A percentile compares a stretch with the other conserved stretches of the same genome.
Evolutionary conservation across 2,888 invertebrate genomes (phyloP).

Genomic region (Apeira syringaria): DNA sequence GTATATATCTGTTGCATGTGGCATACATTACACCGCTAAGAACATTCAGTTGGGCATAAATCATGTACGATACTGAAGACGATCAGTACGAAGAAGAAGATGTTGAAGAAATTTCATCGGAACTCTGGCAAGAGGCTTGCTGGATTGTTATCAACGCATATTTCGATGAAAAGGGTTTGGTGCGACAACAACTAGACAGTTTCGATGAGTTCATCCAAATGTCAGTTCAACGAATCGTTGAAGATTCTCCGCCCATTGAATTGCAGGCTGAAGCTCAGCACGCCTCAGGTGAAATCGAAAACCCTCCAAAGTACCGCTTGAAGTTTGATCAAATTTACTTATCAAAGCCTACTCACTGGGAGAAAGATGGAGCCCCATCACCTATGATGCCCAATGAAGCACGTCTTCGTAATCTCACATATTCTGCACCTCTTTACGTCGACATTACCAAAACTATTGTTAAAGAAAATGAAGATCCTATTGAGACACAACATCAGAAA

Average conservation of each 20-base stretch:
- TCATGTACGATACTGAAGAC: constrained; percentile 80
- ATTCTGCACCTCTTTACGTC: constrained; percentile 99
- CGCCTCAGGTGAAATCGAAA: constrained; percentile 95
- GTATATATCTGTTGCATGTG: too few relatives aligned
- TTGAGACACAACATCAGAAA: constrained; percentile 92
- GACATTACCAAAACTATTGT: constrained; percentile 98
- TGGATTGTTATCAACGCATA: constrained; percentile 99
- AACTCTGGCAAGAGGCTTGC: constrained; percentile 99
- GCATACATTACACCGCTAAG: too few relatives aligned
- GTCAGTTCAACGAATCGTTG: constrained; percentile 99
- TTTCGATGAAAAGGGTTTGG: constrained; percentile 99
- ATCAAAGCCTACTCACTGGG: constrained; percentile 99
- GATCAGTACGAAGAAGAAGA: constrained; percentile 92
- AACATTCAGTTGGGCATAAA: too few relatives aligned
- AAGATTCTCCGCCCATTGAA: constrained; percentile 99
- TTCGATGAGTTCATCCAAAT: constrained; percentile 99
- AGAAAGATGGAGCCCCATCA: constrained; percentile 99
- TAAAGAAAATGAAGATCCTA: constrained; percentile 94
- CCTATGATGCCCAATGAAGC: constrained; percentile 99
- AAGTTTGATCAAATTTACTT: constrained; percentile 99
- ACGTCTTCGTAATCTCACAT: constrained; percentile 97
- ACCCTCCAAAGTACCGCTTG: constrained; percentile 94
- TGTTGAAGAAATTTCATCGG: constrained; percentile 97
- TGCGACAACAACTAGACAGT: constrained; percentile 99
- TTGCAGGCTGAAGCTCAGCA: constrained; percentile 99